Evolutionary conservation across 2,113 vertebrate species (phyloP), one percentile per base, ranked within the genome.

Genomic region (Poeciliopsis occidentalis): DNA sequence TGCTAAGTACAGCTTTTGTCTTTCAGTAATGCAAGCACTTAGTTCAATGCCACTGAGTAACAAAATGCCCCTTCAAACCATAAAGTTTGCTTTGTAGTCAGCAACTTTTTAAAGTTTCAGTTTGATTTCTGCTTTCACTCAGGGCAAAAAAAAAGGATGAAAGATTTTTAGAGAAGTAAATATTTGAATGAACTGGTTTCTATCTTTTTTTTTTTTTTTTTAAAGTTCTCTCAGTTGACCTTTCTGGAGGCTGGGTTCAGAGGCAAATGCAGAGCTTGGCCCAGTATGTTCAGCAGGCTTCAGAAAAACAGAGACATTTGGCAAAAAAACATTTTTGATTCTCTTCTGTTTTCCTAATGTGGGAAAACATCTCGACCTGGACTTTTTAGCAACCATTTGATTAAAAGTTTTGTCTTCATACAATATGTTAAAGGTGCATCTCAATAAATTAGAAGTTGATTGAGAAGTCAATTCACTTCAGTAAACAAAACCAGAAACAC

Each of bases 101-200:
- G 64, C 64, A 73, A 29, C 60, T 78, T 67, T 60, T 0, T 26
- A 3, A 22, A 71, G 64, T 60, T 78, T 54, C 71, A 47, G 44
- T 47, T 47, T 47, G 44, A 47, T 47, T 17, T 47, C 44, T 17
- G 47, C 69, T 78, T 66, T 71, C 31, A 62, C 32, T 44, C 24
- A 60, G 44, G 63, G 44, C 32, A 71, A 19, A 8, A 71, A 34
- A 41, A 65, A 47, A 39, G 39, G 30, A 30, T 39, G n/a, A 47
- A 47, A 67, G 24, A 34, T 17, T 11, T 41, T 71, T 47, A 29
- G 15, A 67, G 69, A 78, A 71, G 34, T 61, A 71, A 65, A 51
- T 4, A 65, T 15, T 44, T 34, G 17, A 12, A 60, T 19, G 51
- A 78, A 61, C 62, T 60, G 44, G 44, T 34, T 71, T 41, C 44